Percentiles rank a stretch among this genome's conserved stretches.
phyloP scores from a whole-genome alignment of 1,140 invertebrate species.

The Leptopilina boulardi region DNA sequence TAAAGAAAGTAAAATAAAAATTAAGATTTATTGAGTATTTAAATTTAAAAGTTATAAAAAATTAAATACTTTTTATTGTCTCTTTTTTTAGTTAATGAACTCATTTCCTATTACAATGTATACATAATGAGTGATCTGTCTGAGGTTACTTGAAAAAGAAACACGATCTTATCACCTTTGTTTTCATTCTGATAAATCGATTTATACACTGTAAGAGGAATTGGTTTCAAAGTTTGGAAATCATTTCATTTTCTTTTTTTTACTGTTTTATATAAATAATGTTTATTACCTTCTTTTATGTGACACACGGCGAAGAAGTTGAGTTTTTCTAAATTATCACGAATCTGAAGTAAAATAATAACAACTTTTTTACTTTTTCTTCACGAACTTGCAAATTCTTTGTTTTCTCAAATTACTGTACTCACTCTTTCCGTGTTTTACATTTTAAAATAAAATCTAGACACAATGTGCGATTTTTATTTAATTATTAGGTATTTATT shows the following conservation, averaged over 20 bases:
- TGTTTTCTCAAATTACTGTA: not conserved
- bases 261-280: not conserved
- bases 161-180: not conserved
- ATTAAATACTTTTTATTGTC: not conserved
- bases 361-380: not conserved
- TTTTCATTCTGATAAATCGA: constrained; percentile 9
- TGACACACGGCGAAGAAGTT: constrained; percentile 1
- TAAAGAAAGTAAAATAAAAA: too few relatives aligned
- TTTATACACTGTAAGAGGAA: not conserved
- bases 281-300: not conserved
- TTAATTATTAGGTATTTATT: not conserved
- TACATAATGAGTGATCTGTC: not conserved
- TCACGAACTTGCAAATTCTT: not conserved
- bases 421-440: constrained; percentile 8
- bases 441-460: not conserved
- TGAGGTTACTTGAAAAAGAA: not conserved
- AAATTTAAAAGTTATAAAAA: not conserved
- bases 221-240: not conserved
- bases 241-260: not conserved
- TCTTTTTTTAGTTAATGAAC: not conserved
- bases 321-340: not conserved
- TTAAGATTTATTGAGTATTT: not conserved
- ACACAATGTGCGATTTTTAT: not conserved
- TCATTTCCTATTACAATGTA: constrained; percentile 3
- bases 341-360: not conserved